These are phyloP conservation scores for Eretmochelys imbricata DNA, from an alignment of 2,113 vertebrate genomes.

Conservation along the genomic window DNA sequence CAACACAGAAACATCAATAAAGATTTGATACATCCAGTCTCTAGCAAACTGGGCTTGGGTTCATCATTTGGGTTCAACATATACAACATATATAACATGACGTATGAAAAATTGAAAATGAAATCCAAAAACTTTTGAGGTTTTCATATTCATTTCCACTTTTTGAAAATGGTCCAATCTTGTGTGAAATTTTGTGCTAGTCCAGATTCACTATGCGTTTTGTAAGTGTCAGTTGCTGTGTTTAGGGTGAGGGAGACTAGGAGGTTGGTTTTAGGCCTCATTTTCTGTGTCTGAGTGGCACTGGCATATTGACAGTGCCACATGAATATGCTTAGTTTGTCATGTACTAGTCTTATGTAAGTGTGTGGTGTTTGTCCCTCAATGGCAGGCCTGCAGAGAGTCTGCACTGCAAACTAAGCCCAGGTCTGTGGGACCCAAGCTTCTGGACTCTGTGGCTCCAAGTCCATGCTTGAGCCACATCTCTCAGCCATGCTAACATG, in stretches of 20 bases:
- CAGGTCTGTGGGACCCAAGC: too few species aligned
- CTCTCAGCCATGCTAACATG: too few species aligned
- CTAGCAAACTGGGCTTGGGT: not conserved
- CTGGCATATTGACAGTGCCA: not conserved
- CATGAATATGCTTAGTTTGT: not conserved
- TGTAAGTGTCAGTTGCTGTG: not conserved
- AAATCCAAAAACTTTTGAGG: not conserved
- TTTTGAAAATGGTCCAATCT: not conserved
- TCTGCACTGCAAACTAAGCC: too few species aligned
- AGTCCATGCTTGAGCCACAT: too few species aligned
- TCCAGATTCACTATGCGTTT: not conserved
- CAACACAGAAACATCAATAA: not conserved
- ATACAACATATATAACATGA: not conserved
- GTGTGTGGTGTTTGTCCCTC: rapidly evolving
- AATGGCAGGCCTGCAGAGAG: not conserved
- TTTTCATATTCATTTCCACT: not conserved
- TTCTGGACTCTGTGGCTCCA: too few species aligned
- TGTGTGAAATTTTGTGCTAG: not conserved
- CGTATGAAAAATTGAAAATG: not conserved
- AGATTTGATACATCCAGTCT: not conserved
- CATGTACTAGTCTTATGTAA: not conserved
- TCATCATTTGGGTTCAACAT: not conserved
- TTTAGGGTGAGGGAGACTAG: not conserved
- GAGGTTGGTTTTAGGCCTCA: rapidly evolving
- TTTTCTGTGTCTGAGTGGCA: not conserved